A percentile compares a stretch with the other conserved stretches of the same genome.
phyloP scores from a whole-genome alignment of 2,888 invertebrate species.

The Deilephila elpenor region DNA sequence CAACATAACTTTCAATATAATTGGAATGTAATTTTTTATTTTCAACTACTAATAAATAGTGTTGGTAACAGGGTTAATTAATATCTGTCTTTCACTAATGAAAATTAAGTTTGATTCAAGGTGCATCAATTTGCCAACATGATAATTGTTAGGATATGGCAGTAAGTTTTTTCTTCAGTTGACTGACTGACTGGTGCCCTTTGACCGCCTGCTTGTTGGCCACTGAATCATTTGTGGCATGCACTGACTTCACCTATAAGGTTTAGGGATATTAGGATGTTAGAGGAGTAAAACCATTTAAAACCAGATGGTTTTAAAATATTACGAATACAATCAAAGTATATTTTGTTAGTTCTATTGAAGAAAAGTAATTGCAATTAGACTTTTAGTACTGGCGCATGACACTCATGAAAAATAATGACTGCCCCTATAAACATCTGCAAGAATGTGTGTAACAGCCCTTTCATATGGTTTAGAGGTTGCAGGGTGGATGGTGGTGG shows the following conservation, averaged over 20 bases:
- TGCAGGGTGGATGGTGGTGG: no score
- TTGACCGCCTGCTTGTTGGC: slow-evolving; percentile 68
- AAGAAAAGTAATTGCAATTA: not conserved
- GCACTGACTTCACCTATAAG: slow-evolving; percentile 67
- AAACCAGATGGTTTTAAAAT: not conserved
- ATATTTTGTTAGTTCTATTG: not conserved
- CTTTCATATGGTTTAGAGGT: no score
- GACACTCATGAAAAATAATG: no score
- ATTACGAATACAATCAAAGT: not conserved
- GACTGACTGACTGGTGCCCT: slow-evolving; percentile 71
- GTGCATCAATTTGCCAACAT: slow-evolving; percentile 35
- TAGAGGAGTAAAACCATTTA: not conserved
- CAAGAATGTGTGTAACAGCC: no score
- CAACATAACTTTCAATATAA: no score
- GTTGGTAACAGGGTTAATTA: no score
- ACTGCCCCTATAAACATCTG: no score
- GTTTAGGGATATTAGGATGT: slow-evolving; percentile 35
- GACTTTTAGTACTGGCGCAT: no score
- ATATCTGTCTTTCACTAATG: not conserved
- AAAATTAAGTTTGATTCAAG: slow-evolving; percentile 12
- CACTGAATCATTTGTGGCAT: slow-evolving; percentile 80
- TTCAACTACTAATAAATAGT: no score
- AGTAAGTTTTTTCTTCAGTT: slow-evolving; percentile 73
- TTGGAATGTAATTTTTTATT: no score
- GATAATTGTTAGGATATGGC: slow-evolving; percentile 54